phyloP scores from a whole-genome alignment of 1,140 invertebrate species.

The Diorhabda sublineata region DNA sequence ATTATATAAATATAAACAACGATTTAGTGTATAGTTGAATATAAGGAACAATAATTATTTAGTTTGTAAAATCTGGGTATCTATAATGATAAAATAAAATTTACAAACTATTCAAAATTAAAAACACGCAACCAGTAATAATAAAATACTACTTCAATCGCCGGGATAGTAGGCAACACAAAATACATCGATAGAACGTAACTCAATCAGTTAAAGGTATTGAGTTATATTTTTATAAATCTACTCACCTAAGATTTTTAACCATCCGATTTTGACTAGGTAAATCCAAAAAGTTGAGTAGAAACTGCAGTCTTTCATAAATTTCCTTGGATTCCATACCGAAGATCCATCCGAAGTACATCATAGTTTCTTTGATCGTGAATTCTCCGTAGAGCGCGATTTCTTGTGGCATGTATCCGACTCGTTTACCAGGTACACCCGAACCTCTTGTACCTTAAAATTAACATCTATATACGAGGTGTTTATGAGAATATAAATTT shows the following conservation, averaged over 20 bases:
- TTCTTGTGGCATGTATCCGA: conserved; percentile 81
- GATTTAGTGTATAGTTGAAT: too few relatives aligned
- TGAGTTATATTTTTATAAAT: neutral
- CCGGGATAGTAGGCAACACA: too few relatives aligned
- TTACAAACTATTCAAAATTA: too few relatives aligned
- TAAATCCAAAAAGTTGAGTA: conserved; percentile 85
- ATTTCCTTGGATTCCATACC: conserved; percentile 82
- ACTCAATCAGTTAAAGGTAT: too few relatives aligned
- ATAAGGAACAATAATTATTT: too few relatives aligned
- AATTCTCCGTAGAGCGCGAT: conserved; percentile 93
- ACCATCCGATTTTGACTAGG: conserved; percentile 80
- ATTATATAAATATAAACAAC: too few relatives aligned
- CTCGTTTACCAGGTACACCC: conserved; percentile 83
- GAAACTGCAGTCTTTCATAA: conserved; percentile 75
- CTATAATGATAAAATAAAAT: too few relatives aligned
- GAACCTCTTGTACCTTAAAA: conserved; percentile 61
- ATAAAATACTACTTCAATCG: too few relatives aligned
- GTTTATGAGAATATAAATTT: too few relatives aligned
- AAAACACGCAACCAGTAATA: too few relatives aligned
- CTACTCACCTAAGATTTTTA: conserved; percentile 60
- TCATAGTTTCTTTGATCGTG: conserved; percentile 90
- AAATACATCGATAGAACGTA: too few relatives aligned
- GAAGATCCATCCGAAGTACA: conserved; percentile 95
- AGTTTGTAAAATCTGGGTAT: too few relatives aligned
- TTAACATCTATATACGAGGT: neutral